Evolutionary conservation across 1,140 invertebrate species (phyloP).

Genomic region (Meloidogyne chitwoodi): DNA sequence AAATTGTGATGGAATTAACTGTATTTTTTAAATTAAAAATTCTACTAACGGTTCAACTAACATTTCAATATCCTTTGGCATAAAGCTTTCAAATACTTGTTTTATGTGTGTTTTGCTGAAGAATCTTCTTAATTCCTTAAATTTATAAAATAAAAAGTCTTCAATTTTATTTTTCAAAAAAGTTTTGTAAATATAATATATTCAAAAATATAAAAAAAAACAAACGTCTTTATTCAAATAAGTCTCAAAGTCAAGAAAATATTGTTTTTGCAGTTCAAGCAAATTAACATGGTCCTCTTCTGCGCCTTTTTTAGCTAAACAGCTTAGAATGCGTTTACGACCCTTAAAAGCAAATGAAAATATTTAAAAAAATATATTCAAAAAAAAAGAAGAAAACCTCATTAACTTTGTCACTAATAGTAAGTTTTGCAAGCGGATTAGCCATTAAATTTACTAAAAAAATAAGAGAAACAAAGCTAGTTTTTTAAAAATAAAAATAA

Average conservation of each 20-base stretch:
- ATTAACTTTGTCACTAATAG: neutral
- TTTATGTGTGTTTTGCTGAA: slow-evolving; percentile 12
- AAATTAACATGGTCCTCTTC: slow-evolving; percentile 1
- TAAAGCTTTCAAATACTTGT: slow-evolving; percentile 10
- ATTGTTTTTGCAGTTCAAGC: slow-evolving; percentile 2
- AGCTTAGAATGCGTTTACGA: neutral
- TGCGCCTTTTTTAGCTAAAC: neutral
- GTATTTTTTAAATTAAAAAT: too few relatives aligned
- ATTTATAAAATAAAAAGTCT: neutral
- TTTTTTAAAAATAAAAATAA: too few relatives aligned
- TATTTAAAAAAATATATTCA: neutral
- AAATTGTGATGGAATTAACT: neutral
- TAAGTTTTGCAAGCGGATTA: neutral
- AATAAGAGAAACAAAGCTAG: neutral
- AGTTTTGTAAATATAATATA: too few relatives aligned
- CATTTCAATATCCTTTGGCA: slow-evolving; percentile 15
- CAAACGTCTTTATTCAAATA: neutral
- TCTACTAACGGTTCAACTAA: too few relatives aligned
- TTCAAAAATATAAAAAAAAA: neutral
- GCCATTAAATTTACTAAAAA: neutral
- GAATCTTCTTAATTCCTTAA: slow-evolving; percentile 2
- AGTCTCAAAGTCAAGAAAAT: slow-evolving; percentile 8
- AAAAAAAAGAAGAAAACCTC: neutral
- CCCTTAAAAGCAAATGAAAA: neutral
- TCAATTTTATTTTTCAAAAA: neutral